Evolutionary conservation across 2,797 vertebrate species (phyloP).

Genomic region (Pseudocheirus occidentalis): DNA sequence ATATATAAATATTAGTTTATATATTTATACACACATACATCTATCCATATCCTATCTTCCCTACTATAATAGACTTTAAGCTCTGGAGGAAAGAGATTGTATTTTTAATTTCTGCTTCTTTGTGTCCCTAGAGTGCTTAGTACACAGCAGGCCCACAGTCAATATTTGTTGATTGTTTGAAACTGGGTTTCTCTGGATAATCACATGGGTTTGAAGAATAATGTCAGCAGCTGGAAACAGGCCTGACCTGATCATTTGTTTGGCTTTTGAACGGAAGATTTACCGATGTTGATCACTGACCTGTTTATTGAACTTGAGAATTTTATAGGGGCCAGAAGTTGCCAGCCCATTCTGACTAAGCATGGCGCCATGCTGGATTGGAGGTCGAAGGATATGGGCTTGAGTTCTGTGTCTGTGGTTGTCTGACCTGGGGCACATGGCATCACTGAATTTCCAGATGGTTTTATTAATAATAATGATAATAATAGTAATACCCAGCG

Average conservation of each 20-base stretch:
- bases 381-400: background rate
- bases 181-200: background rate
- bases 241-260: background rate
- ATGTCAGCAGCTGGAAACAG: background rate
- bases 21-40: background rate
- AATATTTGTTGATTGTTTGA: background rate
- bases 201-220: background rate
- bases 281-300: background rate
- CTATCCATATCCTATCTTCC: background rate
- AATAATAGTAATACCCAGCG: background rate
- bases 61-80: background rate
- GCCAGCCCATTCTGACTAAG: background rate
- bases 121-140: background rate
- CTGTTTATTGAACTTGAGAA: background rate
- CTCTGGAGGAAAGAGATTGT: background rate
- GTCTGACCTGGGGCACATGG: background rate
- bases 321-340: background rate
- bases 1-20: background rate
- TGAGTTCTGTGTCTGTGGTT: background rate
- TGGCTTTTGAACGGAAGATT: background rate
- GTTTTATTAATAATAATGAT: background rate
- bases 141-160: background rate
- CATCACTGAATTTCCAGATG: background rate
- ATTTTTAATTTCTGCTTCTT: background rate
- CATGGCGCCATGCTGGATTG: background rate